Percentiles rank a stretch among this genome's conserved stretches.
These are phyloP conservation scores for Enteromius argenteus DNA, from an alignment of 2,797 vertebrate genomes.

Conservation along the genomic window DNA sequence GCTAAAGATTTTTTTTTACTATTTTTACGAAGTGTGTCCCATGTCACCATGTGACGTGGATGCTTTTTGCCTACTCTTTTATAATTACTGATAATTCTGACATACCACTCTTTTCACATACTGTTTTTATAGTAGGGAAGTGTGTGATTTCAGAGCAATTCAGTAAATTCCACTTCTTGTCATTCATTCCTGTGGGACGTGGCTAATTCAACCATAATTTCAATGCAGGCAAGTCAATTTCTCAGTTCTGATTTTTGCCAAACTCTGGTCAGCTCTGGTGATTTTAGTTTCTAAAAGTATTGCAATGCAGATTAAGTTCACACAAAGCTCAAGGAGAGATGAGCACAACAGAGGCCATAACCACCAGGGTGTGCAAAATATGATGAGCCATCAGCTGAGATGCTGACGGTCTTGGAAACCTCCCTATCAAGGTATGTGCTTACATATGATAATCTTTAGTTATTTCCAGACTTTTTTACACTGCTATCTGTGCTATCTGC, in stretches of 20 bases:
- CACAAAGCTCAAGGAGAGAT: slow-evolving; percentile 48
- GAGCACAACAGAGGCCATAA: slow-evolving; percentile 54
- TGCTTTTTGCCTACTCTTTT: background rate
- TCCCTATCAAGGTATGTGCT: slow-evolving; percentile 45
- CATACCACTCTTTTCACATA: background rate
- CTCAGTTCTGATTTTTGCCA: background rate
- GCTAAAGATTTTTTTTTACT: no score
- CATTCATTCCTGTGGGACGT: background rate
- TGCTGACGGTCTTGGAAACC: slow-evolving; percentile 44
- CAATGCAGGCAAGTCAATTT: background rate
- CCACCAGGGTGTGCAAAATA: slow-evolving; percentile 51
- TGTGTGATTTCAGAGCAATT: background rate
- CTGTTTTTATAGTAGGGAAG: background rate
- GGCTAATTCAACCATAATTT: background rate
- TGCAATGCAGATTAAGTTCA: slow-evolving; percentile 51
- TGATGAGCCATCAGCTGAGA: slow-evolving; percentile 56
- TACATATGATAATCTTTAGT: slow-evolving; percentile 19
- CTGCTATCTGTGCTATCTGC: slow-evolving; percentile 37
- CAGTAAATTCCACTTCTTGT: background rate
- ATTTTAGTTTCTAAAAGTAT: background rate
- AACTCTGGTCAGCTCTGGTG: background rate
- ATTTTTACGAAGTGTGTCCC: no score
- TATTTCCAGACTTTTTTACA: slow-evolving; percentile 27
- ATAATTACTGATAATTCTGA: background rate
- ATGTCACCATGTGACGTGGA: background rate